Base-by-base conservation (phyloP, 2,113 vertebrate genomes). In the Turdus rufiventris region DNA sequence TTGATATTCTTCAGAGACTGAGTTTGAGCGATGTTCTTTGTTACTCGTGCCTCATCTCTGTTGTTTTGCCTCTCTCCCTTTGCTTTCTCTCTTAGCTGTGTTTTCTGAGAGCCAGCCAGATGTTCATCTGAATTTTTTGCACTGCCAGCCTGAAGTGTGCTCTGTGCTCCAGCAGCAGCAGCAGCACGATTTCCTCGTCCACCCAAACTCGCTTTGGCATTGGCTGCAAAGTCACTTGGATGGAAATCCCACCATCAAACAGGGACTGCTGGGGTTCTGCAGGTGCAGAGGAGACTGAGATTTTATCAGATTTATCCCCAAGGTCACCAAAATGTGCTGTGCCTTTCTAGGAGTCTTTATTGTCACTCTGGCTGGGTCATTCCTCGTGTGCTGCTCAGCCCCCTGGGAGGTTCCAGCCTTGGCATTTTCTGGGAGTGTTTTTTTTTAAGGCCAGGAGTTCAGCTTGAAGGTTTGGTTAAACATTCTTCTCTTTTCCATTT, bases 201-300 rank as follows among this genome's bases (percentile, higher is more conserved):
- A 28, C 75, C 75, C 93, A 28, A 83, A 58, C 48, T 67, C 1
- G 1, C 76, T 81, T 24, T 82, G 89, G 95, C 79, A 51, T 79
- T 84, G 68, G 50, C 61, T 63, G 71, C 93, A 94, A 83, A 96
- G 91, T 90, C 63, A 11, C 95, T 88, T 60, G 72, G 92, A 74
- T 1, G 45, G 60, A 96, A 96, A 94, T 94, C 93, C 65, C 40
- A 74, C 70, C 47, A 40, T 94, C 71, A 86, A 88, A 93, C 78
- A 92, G 13, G 4, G 0, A 56, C 21, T 19, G 71, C 74, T 61
- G 62, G 63, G n/a, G 74, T 68, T 58, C 62, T 88, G 51, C 40
- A 31, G 73, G 36, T 78, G 34, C 76, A 96, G 72, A 67, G 93
- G 85, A 45, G 36, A 11, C 78, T 24, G 60, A 88, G 84, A 86